Base-by-base conservation (phyloP, 2,888 invertebrate species). In the Galerucella nymphaeae region DNA sequence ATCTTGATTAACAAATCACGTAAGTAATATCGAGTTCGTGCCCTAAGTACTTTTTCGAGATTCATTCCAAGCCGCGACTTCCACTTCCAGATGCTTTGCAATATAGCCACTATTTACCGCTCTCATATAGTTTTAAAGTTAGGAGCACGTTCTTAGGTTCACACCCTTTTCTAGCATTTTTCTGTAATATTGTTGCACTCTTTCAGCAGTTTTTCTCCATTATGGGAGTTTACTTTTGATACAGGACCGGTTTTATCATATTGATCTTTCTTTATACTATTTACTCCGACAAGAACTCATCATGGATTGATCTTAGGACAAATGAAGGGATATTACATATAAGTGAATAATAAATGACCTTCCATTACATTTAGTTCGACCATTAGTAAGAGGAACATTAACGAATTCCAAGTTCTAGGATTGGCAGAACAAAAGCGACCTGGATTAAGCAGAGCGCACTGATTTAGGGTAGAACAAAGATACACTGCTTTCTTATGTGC, bases 101-200 rank as follows among this genome's bases (percentile, higher is more conserved):
- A 70, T 63, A 63, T 45, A 48, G 63, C 69, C 63, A 63, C 57
- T 79, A 77, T 79, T 79, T 78, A 78, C 77, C 77, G 77, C 74
- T 76, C 78, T 77, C 76, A 79, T 30, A 30, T 75, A 79, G 79
- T 79, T n/a, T 79, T 78, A 76, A 79, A 79, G 76, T 77, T 72
- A 75, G 23, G 45, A 57, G 18, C 63, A 70, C 70, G 70, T 70
- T 70, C 45, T 41, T 55, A 11, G 63, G 63, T 70, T 63, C 63
- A 42, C 70, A 70, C 63, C 42, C 63, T 70, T 70, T 70, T 20
- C 55, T 64, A 45, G 63, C 53, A 63, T 63, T 70, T 53, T 70
- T 63, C 57, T 42, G 30, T 63, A 63, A 57, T 64, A 30, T 70
- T 70, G 64, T 70, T 70, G 70, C 70, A 63, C 61, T 63, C 70